Evolutionary conservation across 2,113 vertebrate genomes (phyloP).

Genomic region (Trogon surrucura): DNA sequence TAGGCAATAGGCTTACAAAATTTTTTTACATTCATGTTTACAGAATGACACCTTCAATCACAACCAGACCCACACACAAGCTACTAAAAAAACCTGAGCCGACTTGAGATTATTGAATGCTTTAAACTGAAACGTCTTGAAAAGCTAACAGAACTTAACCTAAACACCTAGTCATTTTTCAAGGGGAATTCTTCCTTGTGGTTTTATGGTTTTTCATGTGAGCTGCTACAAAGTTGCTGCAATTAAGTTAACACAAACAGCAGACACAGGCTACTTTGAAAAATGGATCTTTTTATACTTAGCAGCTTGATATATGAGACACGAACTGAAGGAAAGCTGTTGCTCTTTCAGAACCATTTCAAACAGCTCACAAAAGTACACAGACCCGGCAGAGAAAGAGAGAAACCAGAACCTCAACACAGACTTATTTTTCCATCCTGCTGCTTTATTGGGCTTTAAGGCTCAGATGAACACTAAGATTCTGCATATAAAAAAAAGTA

Average conservation of each 20-base stretch:
- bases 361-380: neutral
- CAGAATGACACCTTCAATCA: neutral
- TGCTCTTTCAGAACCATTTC: neutral
- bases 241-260: slow-evolving; percentile 20
- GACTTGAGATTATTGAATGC: neutral
- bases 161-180: neutral
- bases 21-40: neutral
- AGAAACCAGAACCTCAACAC: neutral
- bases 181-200: neutral
- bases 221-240: neutral
- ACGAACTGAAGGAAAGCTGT: neutral
- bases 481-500: neutral
- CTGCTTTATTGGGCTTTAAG: neutral
- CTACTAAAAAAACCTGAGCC: neutral
- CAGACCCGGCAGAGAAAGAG: neutral
- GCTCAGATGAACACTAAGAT: neutral
- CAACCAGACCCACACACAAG: neutral
- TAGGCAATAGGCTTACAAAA: neutral
- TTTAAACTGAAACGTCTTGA: neutral
- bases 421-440: neutral
- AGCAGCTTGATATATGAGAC: neutral
- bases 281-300: neutral
- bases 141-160: neutral
- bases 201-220: neutral
- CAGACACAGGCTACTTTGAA: neutral